Evolutionary conservation across 2,113 vertebrate species (phyloP).

Genomic region (Zootoca vivipara): DNA sequence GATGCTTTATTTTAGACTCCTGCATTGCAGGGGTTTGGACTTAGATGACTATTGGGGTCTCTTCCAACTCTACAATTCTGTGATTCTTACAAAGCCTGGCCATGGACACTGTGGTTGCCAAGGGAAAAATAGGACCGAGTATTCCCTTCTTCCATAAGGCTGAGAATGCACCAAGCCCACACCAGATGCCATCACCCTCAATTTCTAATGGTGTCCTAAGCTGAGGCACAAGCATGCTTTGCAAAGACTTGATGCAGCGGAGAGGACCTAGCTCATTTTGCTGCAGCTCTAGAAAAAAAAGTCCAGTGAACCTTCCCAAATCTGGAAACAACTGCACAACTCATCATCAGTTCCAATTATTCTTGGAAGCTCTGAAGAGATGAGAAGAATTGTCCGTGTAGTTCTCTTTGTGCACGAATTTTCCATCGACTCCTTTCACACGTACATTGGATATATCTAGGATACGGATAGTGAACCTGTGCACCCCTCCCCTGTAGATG

Average conservation of each 20-base stretch:
- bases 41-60: too few relatives aligned
- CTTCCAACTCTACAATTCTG: too few relatives aligned
- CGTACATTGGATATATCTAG: background rate
- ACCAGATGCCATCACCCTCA: too few relatives aligned
- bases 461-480: background rate
- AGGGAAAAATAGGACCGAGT: background rate
- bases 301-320: background rate
- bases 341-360: background rate
- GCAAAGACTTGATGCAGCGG: background rate
- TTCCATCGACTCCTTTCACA: background rate
- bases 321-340: background rate
- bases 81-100: background rate
- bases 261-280: too few relatives aligned
- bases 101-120: background rate
- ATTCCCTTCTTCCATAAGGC: too few relatives aligned
- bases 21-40: too few relatives aligned
- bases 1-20: too few relatives aligned
- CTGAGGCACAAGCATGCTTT: background rate
- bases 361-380: background rate
- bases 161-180: background rate
- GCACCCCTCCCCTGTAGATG: too few relatives aligned
- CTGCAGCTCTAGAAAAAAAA: background rate
- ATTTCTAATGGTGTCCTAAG: too few relatives aligned
- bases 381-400: background rate
- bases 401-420: background rate